Evolutionary conservation across 2,888 invertebrate genomes (phyloP).

Genomic region (Nemotelus pantherinus): DNA sequence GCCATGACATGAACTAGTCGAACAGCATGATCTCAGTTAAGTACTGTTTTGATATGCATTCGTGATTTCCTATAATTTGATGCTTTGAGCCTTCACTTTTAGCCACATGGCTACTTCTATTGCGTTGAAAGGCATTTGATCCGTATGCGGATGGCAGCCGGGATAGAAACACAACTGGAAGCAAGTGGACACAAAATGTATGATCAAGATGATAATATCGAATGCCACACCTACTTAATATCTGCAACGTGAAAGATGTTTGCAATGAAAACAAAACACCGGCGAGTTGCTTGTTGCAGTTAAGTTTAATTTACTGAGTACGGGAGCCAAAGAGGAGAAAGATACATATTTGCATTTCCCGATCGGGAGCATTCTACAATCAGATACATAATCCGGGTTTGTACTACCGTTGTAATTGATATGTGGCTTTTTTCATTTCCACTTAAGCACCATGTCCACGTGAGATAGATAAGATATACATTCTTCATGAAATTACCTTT

Average conservation of each 20-base stretch:
- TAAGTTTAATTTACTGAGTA: not conserved
- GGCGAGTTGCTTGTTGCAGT: not conserved
- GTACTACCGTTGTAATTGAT: not conserved
- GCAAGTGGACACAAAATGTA: not conserved
- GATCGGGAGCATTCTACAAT: not conserved
- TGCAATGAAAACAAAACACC: not conserved
- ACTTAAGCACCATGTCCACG: not conserved
- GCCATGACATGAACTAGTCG: slow-evolving; percentile 16
- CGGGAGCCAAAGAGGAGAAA: not conserved
- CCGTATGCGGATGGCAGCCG: not conserved
- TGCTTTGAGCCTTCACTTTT: slow-evolving; percentile 8
- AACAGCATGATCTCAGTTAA: slow-evolving; percentile 23
- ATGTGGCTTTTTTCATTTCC: not conserved
- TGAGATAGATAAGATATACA: not conserved
- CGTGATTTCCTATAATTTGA: slow-evolving; percentile 33
- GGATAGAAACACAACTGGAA: not conserved
- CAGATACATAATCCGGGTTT: too few species aligned
- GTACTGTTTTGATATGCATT: slow-evolving; percentile 9
- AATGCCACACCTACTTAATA: slow-evolving; percentile 33
- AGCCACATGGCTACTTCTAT: not conserved
- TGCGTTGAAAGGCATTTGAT: not conserved
- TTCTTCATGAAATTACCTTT: too few species aligned
- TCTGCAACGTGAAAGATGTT: slow-evolving; percentile 7
- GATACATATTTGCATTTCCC: not conserved
- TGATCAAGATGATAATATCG: slow-evolving; percentile 21